Conservation (phyloP, 2,888 invertebrate genomes). For the Mechanitis messenoides region DNA sequence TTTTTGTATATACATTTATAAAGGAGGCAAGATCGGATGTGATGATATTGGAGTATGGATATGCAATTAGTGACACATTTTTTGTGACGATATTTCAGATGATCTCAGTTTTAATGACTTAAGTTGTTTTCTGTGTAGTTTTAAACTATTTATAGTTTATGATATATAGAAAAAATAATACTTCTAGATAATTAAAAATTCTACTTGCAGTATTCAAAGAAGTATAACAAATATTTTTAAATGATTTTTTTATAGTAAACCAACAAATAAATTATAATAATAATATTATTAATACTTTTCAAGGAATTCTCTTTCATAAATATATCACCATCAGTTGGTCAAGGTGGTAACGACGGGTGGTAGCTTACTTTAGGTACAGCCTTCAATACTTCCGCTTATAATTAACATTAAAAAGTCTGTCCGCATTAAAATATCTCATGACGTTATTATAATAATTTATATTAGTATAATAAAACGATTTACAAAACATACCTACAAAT, state of each 20-base stretch:
- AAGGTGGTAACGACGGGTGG: neutral
- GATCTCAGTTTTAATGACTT: constrained; percentile 12
- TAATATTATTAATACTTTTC: too few species aligned
- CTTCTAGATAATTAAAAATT: too few species aligned
- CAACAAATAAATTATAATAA: too few species aligned
- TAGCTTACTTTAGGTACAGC: neutral
- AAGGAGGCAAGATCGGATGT: constrained; percentile 59
- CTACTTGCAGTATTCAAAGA: too few species aligned
- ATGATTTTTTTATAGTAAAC: too few species aligned
- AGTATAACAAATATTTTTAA: too few species aligned
- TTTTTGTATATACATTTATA: constrained; percentile 27
- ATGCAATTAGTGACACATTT: constrained; percentile 67
- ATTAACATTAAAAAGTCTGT: neutral
- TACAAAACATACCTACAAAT: too few species aligned
- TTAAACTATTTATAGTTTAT: neutral
- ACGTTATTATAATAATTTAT: too few species aligned
- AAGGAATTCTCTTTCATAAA: too few species aligned
- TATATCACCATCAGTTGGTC: neutral
- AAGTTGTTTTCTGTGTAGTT: neutral
- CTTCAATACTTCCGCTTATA: constrained; percentile 2
- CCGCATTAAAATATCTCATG: too few species aligned
- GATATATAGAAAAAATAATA: neutral
- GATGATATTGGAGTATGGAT: constrained; percentile 69
- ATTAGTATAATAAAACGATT: too few species aligned
- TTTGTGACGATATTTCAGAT: constrained; percentile 39